Evolutionary conservation across 2,888 invertebrate species (phyloP), one percentile per base, ranked within the genome.

Genomic region (Athrips mouffetella): DNA sequence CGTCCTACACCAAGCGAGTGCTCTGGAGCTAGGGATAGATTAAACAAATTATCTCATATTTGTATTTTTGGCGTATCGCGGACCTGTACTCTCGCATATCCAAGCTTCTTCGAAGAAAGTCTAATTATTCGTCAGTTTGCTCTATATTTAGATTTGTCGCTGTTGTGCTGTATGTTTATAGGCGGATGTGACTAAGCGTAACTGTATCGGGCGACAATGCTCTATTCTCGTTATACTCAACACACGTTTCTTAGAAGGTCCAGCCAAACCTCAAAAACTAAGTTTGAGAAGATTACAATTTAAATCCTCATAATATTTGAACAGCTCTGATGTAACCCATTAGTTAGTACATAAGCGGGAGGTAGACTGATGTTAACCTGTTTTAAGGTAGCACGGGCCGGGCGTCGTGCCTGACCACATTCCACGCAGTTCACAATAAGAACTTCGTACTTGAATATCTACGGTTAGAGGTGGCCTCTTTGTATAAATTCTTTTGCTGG

Each of bases 181-280:
- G 62, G 67, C 73, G 76, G 77, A 78, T 75, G 67, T 77, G 74
- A 75, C 67, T 76, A 70, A 75, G 68, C 70, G 69, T 66, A 67
- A 68, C 67, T 66, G 67, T 72, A 75, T 68, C 67, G 67, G 54
- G 59, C 69, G 67, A 75, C 73, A 73, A 73, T 70, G 65, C 67
- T 65, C 67, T 73, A 73, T 78, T 73, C 73, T 76, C 65, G 64
- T 67, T 65, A 62, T 63, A 61, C 68, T 66, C 57, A 50, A 53
- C 53, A 66, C 60, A 57, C 58, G 59, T 58, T 60, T 57, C 59
- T n/a, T n/a, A n/a, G n/a, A n/a, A n/a, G n/a, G n/a, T n/a, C n/a
- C n/a, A n/a, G n/a, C n/a, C n/a, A n/a, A n/a, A n/a, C n/a, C n/a
- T n/a, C n/a, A n/a, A n/a, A n/a, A n/a, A n/a, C n/a, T n/a, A n/a